Evolutionary conservation across 2,797 vertebrate species (phyloP).

Genomic region (Limosa lapponica): DNA sequence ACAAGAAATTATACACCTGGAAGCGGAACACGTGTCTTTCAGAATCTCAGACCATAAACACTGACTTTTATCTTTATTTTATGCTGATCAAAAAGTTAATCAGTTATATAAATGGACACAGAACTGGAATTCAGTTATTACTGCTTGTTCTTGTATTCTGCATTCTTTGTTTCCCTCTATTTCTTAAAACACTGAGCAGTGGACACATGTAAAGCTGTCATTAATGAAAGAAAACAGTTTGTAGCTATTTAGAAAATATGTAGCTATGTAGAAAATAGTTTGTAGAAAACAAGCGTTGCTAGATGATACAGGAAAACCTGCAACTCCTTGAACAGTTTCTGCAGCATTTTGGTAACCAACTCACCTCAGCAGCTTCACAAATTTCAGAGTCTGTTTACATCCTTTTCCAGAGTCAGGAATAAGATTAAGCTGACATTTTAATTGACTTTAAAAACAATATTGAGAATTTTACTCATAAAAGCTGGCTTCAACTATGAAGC

Average conservation of each 20-base stretch:
- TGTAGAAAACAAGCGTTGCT: background rate
- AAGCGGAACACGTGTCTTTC: background rate
- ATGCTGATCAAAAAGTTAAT: background rate
- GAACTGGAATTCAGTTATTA: background rate
- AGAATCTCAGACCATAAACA: background rate
- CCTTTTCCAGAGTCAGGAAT: background rate
- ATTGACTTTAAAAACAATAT: background rate
- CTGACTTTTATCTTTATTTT: background rate
- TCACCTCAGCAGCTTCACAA: background rate
- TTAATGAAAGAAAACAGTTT: background rate
- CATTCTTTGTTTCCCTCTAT: background rate
- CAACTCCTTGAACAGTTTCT: background rate
- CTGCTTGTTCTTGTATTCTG: background rate
- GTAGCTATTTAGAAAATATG: background rate
- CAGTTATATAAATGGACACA: background rate
- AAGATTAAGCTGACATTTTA: background rate
- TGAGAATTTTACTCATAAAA: background rate
- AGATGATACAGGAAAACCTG: background rate
- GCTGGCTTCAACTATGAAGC: background rate
- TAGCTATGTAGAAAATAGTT: background rate
- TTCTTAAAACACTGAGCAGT: background rate
- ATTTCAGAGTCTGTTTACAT: background rate
- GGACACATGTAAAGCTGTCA: background rate
- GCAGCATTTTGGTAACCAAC: background rate
- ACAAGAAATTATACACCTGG: background rate